Evolutionary conservation across 1,140 invertebrate species (phyloP).

Genomic region (Orchestia grillus): DNA sequence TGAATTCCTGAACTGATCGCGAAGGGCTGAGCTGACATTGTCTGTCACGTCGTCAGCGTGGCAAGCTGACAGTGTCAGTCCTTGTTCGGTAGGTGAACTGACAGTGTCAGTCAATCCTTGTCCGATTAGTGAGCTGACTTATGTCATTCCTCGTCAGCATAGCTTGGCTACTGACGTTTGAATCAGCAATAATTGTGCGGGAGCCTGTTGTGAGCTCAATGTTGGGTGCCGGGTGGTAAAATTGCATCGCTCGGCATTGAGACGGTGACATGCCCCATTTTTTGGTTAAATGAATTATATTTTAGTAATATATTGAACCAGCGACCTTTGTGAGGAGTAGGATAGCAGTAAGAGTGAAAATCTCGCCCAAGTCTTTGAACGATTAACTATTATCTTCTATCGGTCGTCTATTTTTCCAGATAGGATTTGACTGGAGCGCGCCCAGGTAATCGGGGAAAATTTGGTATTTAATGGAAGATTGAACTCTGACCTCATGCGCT

Average conservation of each 20-base stretch:
- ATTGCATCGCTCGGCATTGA: neutral
- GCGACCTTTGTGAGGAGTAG: neutral
- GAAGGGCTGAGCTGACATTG: neutral
- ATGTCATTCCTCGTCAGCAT: neutral
- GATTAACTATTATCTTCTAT: no score
- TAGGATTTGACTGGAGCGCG: no score
- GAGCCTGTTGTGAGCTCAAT: neutral
- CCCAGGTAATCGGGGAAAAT: no score
- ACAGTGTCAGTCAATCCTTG: neutral
- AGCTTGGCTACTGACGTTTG: neutral
- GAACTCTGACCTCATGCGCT: neutral
- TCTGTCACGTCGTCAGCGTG: neutral
- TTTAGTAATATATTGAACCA: neutral
- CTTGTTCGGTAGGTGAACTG: no score
- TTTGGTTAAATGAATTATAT: neutral
- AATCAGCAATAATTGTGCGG: neutral
- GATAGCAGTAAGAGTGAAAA: neutral
- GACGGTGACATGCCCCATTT: no score
- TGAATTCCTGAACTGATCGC: neutral
- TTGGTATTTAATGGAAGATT: neutral
- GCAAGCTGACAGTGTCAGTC: neutral
- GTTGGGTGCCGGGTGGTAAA: neutral
- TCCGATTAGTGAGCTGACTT: no score
- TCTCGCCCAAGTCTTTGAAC: neutral
- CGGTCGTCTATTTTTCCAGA: no score